Base-by-base conservation (phyloP, 2,888 invertebrate species). In the Napeogenes sylphis region DNA sequence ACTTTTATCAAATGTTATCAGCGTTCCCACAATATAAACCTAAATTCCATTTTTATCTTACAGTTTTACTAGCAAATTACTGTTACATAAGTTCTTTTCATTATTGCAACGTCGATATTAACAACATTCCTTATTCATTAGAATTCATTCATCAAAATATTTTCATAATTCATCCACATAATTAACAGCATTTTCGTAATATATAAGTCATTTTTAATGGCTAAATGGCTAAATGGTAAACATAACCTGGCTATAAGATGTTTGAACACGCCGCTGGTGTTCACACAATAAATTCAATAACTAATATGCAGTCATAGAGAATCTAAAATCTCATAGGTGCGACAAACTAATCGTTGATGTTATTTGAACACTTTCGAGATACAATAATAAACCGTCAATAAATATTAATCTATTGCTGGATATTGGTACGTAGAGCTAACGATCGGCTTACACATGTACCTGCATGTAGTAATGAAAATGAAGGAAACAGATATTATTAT, bases 291-390 rank as follows among this genome's bases (percentile, higher is more conserved):
- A 81, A 83, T 83, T 83, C 74, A 81, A 80, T 82, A 78, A 79
- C 73, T 75, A 77, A 77, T 75, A 76, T 70, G 74, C 72, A 70
- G 73, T 76, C 69, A 67, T 71, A 75, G 73, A 76, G 66, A 72
- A 73, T 70, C 68, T 72, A 66, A 70, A 73, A 71, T 76, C 71
- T 72, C 68, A 68, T 63, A 70, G 79, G 78, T 81, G 84, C 80
- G 78, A 81, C 78, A 79, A 80, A 80, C 78, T 84, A 83, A 83
- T 83, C 81, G 81, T 83, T 88, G 87, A 87, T 85, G 86, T 85
- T 84, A 86, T 84, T 81, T 83, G 85, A 85, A 85, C 82, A 82
- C 82, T 83, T 85, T 21, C 86, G 86, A 85, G 85, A 75, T 85
- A 83, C 77, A 81, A 82, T 80, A 85, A 82, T 86, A 83, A 85